Base-by-base conservation (phyloP, 2,113 vertebrate genomes). In the Vireo altiloquus region DNA sequence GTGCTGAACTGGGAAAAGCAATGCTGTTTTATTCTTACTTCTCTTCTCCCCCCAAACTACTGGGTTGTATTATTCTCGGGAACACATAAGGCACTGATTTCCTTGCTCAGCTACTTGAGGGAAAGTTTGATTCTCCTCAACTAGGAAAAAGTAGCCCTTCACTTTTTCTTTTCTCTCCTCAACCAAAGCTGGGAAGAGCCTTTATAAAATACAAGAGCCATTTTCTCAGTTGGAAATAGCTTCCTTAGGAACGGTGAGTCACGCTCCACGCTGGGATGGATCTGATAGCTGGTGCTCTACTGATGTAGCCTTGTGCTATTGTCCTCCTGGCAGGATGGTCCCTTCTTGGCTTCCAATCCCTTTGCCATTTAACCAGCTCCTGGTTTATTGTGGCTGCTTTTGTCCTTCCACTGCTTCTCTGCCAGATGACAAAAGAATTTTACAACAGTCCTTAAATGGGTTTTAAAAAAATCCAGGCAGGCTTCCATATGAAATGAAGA, bases 111-210 rank as follows among this genome's bases (percentile, higher is more conserved):
- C 40, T 71, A 75, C 92, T 94, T 20, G 57, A 87, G 69, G 50
- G 79, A 81, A 95, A 92, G 83, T 83, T 95, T 95, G 75, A 90
- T 93, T 95, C 82, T 95, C 60, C 71, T 66, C 52, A 23, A 77
- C 85, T 65, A 80, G 31, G 52, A 59, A 84, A 78, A 92, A 56
- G 44, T 9, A 83, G 40, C 91, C 35, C 72, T 95, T 92, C 39
- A 18, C 69, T 75, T 87, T 78, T 88, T 65, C 83, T 30, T 37
- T 54, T 15, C 27, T 68, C 31, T 82, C n/a, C 16, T 46, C 15
- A 22, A 63, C 78, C 72, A 74, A 59, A 44, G 49, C 2, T 4
- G 9, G 14, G 25, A 80, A 79, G 65, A 94, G 23, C 24, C 54
- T 90, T 94, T 94, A 79, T 74, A 94, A 91, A 81, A 18, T 5